phyloP scores from a whole-genome alignment of 92 coral and sea anemone genomes.

The Metridium senile region DNA sequence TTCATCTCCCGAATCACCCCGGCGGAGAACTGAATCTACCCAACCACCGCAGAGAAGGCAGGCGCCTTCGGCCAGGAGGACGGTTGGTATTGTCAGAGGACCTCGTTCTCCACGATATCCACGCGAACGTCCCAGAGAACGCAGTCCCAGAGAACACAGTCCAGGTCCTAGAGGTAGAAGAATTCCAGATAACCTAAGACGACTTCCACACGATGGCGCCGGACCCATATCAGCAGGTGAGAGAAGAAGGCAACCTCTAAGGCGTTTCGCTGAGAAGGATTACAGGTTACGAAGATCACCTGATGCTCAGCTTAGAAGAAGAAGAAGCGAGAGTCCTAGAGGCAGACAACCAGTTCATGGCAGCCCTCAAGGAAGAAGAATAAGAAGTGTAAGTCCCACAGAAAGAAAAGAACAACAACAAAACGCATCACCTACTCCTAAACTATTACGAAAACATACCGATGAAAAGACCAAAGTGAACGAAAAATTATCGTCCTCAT shows the following conservation, averaged over 20 bases:
- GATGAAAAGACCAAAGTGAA: too few relatives aligned
- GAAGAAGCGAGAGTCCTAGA: background rate
- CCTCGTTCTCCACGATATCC: background rate
- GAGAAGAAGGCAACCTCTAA: slow-evolving; percentile 1
- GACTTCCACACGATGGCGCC: background rate
- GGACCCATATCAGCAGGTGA: background rate
- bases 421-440: too few relatives aligned
- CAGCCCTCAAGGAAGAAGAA: background rate
- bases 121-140: background rate
- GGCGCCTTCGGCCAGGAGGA: background rate
- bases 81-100: background rate
- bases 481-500: too few relatives aligned
- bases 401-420: background rate
- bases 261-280: background rate
- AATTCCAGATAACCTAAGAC: background rate
- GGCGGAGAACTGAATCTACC: background rate
- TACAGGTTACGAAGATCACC: background rate
- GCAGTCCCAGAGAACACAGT: background rate
- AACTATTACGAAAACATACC: too few relatives aligned
- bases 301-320: background rate
- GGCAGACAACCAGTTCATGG: background rate
- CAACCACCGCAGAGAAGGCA: background rate
- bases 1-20: background rate
- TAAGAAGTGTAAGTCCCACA: background rate
- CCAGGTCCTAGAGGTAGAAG: background rate